Evolutionary conservation across 1,140 invertebrate genomes (phyloP).

Genomic region (Brachionus angularis): DNA sequence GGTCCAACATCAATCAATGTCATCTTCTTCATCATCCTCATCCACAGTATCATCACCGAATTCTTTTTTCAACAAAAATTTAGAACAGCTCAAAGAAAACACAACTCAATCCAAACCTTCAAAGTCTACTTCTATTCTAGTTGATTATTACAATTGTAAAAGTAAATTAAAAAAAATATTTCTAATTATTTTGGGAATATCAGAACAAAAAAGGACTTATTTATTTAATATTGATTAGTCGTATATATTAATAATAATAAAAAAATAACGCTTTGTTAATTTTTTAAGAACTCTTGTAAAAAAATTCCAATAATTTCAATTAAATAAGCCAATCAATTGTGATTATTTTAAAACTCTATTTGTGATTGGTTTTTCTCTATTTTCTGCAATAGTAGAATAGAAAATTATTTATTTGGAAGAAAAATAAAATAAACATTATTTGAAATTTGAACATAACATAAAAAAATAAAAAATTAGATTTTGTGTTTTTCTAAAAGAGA

Average conservation of each 20-base stretch:
- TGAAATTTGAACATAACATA: too few species aligned
- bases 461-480: neutral
- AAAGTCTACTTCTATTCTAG: neutral
- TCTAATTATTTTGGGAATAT: neutral
- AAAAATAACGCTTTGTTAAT: constrained; percentile 28
- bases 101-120: neutral
- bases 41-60: neutral
- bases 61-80: too few species aligned
- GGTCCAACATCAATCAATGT: neutral
- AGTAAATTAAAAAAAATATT: neutral
- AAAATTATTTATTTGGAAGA: constrained; percentile 40
- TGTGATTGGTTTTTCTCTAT: neutral
- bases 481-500: neutral
- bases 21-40: constrained; percentile 3
- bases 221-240: constrained; percentile 34
- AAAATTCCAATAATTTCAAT: neutral
- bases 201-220: too few species aligned
- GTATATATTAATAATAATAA: constrained; percentile 10
- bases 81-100: neutral
- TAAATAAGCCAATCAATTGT: too few species aligned
- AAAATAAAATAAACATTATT: constrained; percentile 28
- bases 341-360: too few species aligned
- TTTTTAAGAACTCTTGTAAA: constrained; percentile 15
- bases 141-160: constrained; percentile 36
- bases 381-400: constrained; percentile 7